Conservation (phyloP, 53 echinoderm and acorn worm species). For the Arbacia lixula region DNA sequence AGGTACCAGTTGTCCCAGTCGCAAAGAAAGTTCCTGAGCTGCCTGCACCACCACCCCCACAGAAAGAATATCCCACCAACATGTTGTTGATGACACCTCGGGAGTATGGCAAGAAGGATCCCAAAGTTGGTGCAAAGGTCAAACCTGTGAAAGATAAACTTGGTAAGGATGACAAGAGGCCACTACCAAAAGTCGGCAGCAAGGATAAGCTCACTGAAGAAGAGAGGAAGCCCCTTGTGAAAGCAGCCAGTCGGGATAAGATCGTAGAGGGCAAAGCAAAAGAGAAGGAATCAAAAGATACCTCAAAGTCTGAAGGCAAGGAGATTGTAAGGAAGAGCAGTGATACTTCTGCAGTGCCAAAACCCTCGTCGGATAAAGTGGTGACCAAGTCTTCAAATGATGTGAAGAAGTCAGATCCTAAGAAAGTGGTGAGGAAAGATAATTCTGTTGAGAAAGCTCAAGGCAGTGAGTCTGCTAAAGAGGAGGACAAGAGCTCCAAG, state of each 20-base stretch:
- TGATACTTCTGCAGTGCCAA: conserved; percentile 9
- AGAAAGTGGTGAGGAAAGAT: conserved; percentile 33
- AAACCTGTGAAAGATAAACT: conserved; percentile 42
- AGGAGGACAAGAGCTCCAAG: conserved; percentile 44
- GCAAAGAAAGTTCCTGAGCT: neutral
- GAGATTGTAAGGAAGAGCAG: conserved; percentile 62
- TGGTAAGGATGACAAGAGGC: conserved; percentile 26
- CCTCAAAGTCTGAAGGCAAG: conserved; percentile 60
- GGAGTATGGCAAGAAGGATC: conserved; percentile 54
- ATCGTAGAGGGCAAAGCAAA: conserved; percentile 27
- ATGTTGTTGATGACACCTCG: conserved; percentile 67
- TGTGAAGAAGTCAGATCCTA: conserved; percentile 5
- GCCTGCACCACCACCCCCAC: conserved; percentile 39
- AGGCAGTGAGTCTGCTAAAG: conserved; percentile 3
- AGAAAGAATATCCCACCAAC: conserved; percentile 64
- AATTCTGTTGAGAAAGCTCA: conserved; percentile 30
- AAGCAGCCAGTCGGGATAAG: conserved; percentile 33
- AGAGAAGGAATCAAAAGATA: conserved; percentile 9
- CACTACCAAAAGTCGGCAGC: conserved; percentile 24
- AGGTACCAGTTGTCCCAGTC: neutral
- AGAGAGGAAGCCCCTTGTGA: conserved; percentile 22
- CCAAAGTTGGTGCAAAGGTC: conserved; percentile 51
- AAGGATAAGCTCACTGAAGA: conserved; percentile 41
- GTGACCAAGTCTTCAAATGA: conserved; percentile 49
- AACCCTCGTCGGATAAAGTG: conserved; percentile 45